Evolutionary conservation across 2,888 invertebrate species (phyloP).

Genomic region (Brenthis daphne): DNA sequence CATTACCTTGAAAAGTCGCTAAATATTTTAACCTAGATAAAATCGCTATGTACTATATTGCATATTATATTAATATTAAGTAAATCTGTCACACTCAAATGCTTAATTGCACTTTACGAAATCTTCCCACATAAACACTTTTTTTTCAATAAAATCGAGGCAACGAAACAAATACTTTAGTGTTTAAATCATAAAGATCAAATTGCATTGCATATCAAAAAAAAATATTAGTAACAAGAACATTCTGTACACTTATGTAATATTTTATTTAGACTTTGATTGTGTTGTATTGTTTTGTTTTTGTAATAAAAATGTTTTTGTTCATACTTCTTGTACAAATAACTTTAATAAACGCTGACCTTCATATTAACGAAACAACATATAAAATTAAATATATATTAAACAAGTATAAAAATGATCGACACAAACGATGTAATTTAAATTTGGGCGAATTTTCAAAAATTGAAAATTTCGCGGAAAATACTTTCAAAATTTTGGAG

Average conservation of each 20-base stretch:
- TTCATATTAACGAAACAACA: conserved; percentile 50
- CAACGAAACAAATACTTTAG: background rate
- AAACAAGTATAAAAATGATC: conserved; percentile 45
- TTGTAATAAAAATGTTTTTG: conserved; percentile 42
- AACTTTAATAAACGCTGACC: conserved; percentile 42
- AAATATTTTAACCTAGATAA: no score
- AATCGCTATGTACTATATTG: background rate
- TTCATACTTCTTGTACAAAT: conserved; percentile 49
- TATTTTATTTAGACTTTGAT: background rate
- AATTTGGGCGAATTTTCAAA: conserved; percentile 36
- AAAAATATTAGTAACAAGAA: background rate
- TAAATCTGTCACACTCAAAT: background rate
- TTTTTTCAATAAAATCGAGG: background rate
- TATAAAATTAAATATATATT: conserved; percentile 50
- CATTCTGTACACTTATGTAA: background rate
- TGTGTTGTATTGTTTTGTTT: background rate
- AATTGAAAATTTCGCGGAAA: conserved; percentile 46
- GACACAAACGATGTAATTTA: conserved; percentile 46
- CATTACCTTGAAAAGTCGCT: no score
- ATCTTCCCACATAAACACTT: background rate
- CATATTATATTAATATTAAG: background rate
- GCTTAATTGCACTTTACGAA: conserved; percentile 3
- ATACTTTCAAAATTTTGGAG: conserved; percentile 50
- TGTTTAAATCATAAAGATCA: background rate
- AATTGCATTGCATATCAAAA: background rate